These are phyloP conservation scores for Philopotamus ludificatus DNA, from an alignment of 1,140 invertebrate genomes.

Conservation along the genomic window DNA sequence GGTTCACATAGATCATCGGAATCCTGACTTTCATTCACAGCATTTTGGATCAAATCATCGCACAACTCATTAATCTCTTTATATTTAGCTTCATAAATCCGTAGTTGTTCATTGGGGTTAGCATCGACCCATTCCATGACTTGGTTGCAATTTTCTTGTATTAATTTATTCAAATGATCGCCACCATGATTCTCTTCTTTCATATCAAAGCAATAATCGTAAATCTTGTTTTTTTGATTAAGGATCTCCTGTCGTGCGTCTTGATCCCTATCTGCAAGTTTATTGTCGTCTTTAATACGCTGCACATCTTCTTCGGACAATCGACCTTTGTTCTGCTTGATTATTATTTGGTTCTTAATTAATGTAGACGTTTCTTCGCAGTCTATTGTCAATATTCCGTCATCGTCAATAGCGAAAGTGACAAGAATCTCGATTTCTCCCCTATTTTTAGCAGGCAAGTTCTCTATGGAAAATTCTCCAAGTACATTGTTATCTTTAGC, in stretches of 20 bases:
- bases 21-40: too few species aligned
- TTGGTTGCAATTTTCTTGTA: too few species aligned
- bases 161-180: too few species aligned
- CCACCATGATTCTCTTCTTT: too few species aligned
- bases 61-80: too few species aligned
- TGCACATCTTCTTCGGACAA: conserved; percentile 59
- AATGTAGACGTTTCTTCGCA: conserved; percentile 59
- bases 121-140: too few species aligned
- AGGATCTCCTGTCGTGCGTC: too few species aligned
- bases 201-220: conserved; percentile 59
- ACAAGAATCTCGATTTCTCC: conserved; percentile 65
- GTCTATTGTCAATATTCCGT: conserved; percentile 64
- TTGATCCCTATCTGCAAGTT: conserved; percentile 56
- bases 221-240: conserved; percentile 72
- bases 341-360: conserved; percentile 56
- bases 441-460: conserved; percentile 57
- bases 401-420: conserved; percentile 68
- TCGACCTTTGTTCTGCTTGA: conserved; percentile 61
- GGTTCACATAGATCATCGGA: too few species aligned
- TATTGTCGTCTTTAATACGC: conserved; percentile 69
- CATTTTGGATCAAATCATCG: too few species aligned
- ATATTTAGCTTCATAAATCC: too few species aligned
- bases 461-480: conserved; percentile 68
- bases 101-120: too few species aligned
- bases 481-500: conserved; percentile 77